Percentiles rank a stretch among this genome's conserved stretches.
phyloP scores from a whole-genome alignment of 2,888 invertebrate genomes.

The Leptodirus hochenwartii region DNA sequence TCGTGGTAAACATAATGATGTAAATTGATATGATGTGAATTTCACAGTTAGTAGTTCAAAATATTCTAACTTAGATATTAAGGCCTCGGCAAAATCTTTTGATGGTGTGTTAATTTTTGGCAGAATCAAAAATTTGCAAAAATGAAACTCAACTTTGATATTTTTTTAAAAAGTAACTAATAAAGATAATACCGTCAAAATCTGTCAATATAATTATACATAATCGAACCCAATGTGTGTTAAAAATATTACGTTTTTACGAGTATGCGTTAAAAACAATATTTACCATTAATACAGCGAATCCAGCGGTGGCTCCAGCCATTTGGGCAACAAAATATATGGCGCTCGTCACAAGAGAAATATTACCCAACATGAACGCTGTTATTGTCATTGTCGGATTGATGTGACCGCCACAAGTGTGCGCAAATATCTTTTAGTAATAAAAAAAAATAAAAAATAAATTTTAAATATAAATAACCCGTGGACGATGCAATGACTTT shows the following conservation, averaged over 20 bases:
- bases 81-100: no score
- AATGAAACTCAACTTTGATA: no score
- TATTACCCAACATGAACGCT: constrained; percentile 36
- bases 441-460: no score
- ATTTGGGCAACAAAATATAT: constrained; percentile 46
- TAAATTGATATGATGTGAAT: not conserved
- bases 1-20: constrained; percentile 1
- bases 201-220: not conserved
- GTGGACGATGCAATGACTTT: no score
- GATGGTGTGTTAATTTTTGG: no score
- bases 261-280: not conserved
- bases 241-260: no score
- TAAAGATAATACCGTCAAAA: no score
- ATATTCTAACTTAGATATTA: no score
- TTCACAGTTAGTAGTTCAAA: no score
- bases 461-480: no score
- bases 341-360: constrained; percentile 31
- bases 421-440: constrained; percentile 59
- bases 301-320: constrained; percentile 47
- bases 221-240: constrained; percentile 1
- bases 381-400: constrained; percentile 59
- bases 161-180: no score
- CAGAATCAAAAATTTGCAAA: no score
- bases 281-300: constrained; percentile 40
- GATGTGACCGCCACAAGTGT: constrained; percentile 58